Conservation (phyloP, 2,113 vertebrate genomes). For the Orthonyx spaldingii region DNA sequence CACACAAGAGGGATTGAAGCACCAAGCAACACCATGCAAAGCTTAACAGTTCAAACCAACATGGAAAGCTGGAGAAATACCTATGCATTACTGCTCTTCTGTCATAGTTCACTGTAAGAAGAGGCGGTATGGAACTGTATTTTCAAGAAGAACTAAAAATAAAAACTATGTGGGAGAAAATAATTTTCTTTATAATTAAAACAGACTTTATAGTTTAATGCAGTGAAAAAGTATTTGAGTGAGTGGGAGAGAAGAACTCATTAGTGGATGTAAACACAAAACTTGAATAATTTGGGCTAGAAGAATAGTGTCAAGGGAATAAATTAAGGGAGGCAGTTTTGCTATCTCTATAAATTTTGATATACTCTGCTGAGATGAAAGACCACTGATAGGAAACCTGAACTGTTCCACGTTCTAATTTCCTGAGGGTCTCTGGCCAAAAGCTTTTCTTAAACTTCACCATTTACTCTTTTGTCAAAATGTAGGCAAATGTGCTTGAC, state of each 20-base stretch:
- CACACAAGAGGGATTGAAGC: not conserved
- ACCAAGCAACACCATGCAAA: not conserved
- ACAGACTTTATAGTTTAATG: constrained; percentile 3
- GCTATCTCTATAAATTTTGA: not conserved
- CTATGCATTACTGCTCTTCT: not conserved
- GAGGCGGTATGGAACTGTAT: not conserved
- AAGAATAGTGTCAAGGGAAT: not conserved
- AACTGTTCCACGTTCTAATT: not conserved
- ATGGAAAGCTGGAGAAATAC: not conserved
- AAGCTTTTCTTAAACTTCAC: not conserved
- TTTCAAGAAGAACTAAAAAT: not conserved
- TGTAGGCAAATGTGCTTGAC: not conserved
- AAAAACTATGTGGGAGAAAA: not conserved
- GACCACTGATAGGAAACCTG: not conserved
- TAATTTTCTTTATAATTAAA: constrained; percentile 20
- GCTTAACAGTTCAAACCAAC: not conserved
- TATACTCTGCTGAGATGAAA: constrained; percentile 26
- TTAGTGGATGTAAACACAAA: constrained; percentile 34
- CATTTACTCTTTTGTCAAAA: not conserved
- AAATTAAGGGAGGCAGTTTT: constrained; percentile 41
- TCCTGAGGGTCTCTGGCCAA: not conserved
- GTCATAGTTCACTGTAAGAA: not conserved
- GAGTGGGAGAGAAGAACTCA: not conserved
- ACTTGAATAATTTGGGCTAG: not conserved
- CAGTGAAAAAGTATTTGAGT: not conserved